Conservation (phyloP, 2,888 invertebrate genomes). For the Cataglyphis albicans region DNA sequence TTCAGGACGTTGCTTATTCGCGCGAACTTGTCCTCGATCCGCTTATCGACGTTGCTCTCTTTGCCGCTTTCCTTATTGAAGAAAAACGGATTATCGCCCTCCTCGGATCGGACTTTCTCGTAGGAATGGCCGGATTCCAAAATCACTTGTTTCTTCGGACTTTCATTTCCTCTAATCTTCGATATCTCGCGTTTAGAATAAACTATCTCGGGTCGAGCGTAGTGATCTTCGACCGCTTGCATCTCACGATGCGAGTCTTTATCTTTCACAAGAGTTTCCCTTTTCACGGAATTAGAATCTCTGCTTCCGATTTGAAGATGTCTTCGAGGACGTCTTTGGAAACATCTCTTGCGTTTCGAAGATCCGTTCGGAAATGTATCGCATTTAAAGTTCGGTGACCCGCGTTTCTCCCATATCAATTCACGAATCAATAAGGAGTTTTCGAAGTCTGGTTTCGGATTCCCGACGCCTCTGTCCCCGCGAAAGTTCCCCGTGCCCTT, state of each 20-base stretch:
- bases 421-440: background rate
- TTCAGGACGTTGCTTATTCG: constrained; percentile 74
- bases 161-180: background rate
- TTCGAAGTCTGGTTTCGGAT: background rate
- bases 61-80: constrained; percentile 33
- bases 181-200: background rate
- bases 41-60: constrained; percentile 67
- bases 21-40: constrained; percentile 75
- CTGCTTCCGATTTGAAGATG: background rate
- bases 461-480: background rate
- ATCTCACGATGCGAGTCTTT: background rate
- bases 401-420: background rate
- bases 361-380: background rate
- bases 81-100: constrained; percentile 54
- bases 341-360: background rate
- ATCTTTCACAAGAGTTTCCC: background rate
- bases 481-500: constrained; percentile 1
- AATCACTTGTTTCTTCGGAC: constrained; percentile 1
- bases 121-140: constrained; percentile 11
- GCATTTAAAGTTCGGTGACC: background rate
- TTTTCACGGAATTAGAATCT: background rate
- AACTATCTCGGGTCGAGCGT: background rate
- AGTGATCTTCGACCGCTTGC: constrained; percentile 40
- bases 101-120: constrained; percentile 31
- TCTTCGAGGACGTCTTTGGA: constrained; percentile 16